Evolutionary conservation across 2,888 invertebrate species (phyloP).

Genomic region (Rhingia rostrata): DNA sequence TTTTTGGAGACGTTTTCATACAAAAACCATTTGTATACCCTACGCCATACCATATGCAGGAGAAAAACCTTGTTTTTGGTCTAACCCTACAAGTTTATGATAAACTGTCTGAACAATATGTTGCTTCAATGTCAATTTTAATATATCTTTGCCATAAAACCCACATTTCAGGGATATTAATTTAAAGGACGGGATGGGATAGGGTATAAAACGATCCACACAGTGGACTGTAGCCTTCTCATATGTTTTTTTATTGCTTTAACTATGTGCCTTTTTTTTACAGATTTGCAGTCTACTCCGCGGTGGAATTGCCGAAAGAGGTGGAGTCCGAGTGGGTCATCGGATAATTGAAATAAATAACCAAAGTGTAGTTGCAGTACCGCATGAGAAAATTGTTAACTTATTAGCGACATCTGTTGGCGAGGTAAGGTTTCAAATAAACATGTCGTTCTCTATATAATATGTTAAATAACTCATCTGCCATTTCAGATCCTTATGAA

Average conservation of each 20-base stretch:
- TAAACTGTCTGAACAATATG: too few relatives aligned
- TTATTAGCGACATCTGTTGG: constrained; percentile 99
- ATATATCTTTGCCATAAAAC: too few relatives aligned
- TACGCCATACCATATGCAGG: too few relatives aligned
- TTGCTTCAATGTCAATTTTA: too few relatives aligned
- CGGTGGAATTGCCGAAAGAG: constrained; percentile 99
- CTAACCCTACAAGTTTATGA: too few relatives aligned
- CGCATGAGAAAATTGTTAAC: constrained; percentile 99
- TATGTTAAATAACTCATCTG: constrained; percentile 23
- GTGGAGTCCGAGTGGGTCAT: constrained; percentile 99
- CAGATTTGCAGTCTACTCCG: constrained; percentile 98
- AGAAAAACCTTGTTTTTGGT: too few relatives aligned
- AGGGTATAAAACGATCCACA: too few relatives aligned
- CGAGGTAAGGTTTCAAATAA: constrained; percentile 87
- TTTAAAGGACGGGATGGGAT: too few relatives aligned
- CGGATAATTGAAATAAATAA: constrained; percentile 99
- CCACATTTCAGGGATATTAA: too few relatives aligned
- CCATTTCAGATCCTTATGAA: constrained; percentile 97
- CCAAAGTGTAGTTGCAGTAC: constrained; percentile 99
- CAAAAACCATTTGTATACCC: too few relatives aligned
- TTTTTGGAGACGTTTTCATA: too few relatives aligned
- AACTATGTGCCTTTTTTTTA: neutral
- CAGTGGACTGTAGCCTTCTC: neutral
- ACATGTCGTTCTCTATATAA: neutral
- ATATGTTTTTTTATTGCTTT: neutral